A percentile compares a stretch with the other conserved stretches of the same genome.
Conservation (phyloP, 2,797 vertebrate species). For the Enteromius afrohamiltoni region DNA sequence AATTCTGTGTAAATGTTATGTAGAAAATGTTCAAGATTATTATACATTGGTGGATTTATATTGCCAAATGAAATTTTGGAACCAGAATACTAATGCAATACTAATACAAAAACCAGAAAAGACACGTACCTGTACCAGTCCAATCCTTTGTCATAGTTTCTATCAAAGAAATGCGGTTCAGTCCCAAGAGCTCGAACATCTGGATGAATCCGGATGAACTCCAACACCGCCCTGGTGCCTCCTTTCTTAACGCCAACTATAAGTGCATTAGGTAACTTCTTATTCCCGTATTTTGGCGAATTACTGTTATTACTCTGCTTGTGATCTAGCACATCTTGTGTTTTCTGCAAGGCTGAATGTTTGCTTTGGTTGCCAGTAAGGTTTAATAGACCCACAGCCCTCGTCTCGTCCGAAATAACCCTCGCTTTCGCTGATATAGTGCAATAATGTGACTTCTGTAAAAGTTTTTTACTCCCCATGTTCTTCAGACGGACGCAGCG, state of each 20-base stretch:
- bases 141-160: conserved; percentile 91
- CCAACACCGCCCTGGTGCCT: conserved; percentile 92
- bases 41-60: background rate
- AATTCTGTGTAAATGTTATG: background rate
- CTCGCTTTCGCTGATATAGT: conserved; percentile 62
- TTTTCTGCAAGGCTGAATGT: conserved; percentile 51
- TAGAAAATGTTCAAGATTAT: background rate
- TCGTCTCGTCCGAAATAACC: conserved; percentile 51
- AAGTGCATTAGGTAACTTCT: conserved; percentile 88
- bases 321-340: conserved; percentile 54
- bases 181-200: conserved; percentile 93
- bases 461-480: conserved; percentile 85
- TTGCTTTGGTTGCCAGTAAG: conserved; percentile 65
- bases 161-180: conserved; percentile 96
- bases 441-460: conserved; percentile 82
- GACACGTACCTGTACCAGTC: conserved; percentile 95
- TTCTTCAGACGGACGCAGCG: conserved; percentile 75
- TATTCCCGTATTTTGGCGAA: conserved; percentile 80
- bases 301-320: conserved; percentile 74
- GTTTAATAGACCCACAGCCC: conserved; percentile 49
- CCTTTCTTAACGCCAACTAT: conserved; percentile 97
- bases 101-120: background rate
- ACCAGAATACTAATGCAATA: background rate
- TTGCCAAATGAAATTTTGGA: background rate
- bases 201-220: conserved; percentile 94